Conservation (phyloP, 1,140 invertebrate genomes). For the Drosophila persimilis region DNA sequence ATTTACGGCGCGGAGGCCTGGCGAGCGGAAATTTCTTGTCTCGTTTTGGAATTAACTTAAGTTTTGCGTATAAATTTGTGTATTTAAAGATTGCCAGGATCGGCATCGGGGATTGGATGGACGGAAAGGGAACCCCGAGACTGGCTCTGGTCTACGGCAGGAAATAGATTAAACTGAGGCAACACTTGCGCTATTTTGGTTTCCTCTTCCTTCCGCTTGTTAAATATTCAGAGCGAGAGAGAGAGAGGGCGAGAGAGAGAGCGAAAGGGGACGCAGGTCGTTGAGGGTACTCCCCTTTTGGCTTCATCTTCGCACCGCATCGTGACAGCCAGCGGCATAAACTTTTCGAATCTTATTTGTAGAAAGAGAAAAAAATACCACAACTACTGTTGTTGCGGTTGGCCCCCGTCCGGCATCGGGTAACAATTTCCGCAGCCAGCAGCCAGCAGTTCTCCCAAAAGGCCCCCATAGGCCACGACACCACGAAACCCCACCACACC, state of each 20-base stretch:
- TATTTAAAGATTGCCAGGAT: slow-evolving; percentile 56
- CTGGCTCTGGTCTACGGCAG: slow-evolving; percentile 24
- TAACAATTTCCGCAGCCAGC: slow-evolving; percentile 65
- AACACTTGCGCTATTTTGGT: slow-evolving; percentile 62
- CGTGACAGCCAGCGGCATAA: slow-evolving; percentile 73
- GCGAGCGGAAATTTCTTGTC: slow-evolving; percentile 41
- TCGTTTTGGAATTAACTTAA: slow-evolving; percentile 52
- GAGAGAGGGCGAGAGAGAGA: neutral
- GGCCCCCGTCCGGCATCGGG: slow-evolving; percentile 51
- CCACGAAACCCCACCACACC: neutral
- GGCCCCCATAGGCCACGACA: slow-evolving; percentile 44
- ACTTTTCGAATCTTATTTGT: slow-evolving; percentile 77
- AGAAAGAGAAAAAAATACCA: slow-evolving; percentile 35
- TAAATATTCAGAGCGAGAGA: slow-evolving; percentile 59
- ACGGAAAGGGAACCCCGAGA: too few species aligned
- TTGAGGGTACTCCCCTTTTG: slow-evolving; percentile 10
- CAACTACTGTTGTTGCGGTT: slow-evolving; percentile 48
- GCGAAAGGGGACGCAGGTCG: slow-evolving; percentile 22
- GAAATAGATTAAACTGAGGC: slow-evolving; percentile 74
- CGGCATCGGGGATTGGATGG: slow-evolving; percentile 1
- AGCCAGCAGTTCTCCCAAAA: too few species aligned
- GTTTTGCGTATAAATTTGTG: slow-evolving; percentile 60
- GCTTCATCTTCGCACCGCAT: slow-evolving; percentile 55
- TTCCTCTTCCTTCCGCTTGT: slow-evolving; percentile 63
- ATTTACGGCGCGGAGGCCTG: slow-evolving; percentile 33